Evolutionary conservation across 2,797 vertebrate species (phyloP), one percentile per base, ranked within the genome.

Genomic region (Rhodeus uyekii): DNA sequence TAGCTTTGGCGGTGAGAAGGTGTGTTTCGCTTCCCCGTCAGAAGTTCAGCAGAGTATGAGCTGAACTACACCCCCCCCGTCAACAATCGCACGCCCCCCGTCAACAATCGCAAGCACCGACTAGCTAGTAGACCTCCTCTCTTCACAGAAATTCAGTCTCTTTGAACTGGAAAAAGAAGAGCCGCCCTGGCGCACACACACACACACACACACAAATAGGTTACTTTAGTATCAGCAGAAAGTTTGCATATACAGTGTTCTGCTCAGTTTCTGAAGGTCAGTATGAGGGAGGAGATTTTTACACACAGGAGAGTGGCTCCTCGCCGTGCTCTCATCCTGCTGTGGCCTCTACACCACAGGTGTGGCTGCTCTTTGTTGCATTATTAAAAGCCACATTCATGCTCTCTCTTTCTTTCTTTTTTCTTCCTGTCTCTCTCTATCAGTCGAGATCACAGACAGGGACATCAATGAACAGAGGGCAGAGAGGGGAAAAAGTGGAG

Each of bases 331-430:
- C 46, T 75, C 71, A 83, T 78, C 76, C 29, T 53, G 44, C 53
- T 64, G 44, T 72, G 71, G 84, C 63, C 78, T 44, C 42, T 42
- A 55, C 14, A 55, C 76, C 82, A 69, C 76, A 83, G 58, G 55
- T 84, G 83, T 73, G 61, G 67, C 61, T 79, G 77, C 39, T 36
- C 83, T 84, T 84, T 84, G 83, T 84, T 84, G 83, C 69, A 79
- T 84, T 84, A 84, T 84, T 84, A 74, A 84, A 68, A 64, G 68
- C 60, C 77, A 67, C 46, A 82, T 82, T 76, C 73, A 36, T 81
- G 42, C 65, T 67, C 74, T 58, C 42, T 82, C 82, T 69, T 86
- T 89, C 83, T 84, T 39, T 78, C n/a, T 60, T 42, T 44, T 65
- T 64, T 78, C 69, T 44, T 60, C 76, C 34, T 9, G 27, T 22